These are phyloP conservation scores for Pygoscelis adeliae DNA, from an alignment of 2,113 vertebrate species.

Conservation along the genomic window DNA sequence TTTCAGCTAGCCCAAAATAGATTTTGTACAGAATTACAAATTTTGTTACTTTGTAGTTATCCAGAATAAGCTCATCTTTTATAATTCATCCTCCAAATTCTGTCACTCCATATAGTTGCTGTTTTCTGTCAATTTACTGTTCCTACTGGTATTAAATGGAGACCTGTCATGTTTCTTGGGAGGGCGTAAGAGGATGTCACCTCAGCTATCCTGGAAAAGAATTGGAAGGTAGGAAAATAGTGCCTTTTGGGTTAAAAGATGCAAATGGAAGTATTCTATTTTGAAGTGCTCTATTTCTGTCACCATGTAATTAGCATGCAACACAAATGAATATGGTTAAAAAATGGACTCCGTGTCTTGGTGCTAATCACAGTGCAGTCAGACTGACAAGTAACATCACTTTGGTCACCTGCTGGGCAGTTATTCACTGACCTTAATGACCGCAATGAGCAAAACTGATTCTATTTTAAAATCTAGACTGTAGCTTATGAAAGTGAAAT, in stretches of 20 bases:
- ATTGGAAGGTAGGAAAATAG: background rate
- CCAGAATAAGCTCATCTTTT: background rate
- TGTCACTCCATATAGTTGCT: background rate
- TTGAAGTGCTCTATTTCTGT: background rate
- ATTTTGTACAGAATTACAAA: background rate
- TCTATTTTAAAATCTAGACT: background rate
- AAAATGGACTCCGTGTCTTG: background rate
- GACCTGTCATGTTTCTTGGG: background rate
- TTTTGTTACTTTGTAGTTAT: background rate
- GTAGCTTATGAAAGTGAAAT: background rate
- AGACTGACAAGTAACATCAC: background rate
- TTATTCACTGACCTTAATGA: background rate
- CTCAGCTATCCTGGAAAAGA: background rate
- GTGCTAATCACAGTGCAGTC: background rate
- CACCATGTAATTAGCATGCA: background rate
- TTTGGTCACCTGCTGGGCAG: background rate
- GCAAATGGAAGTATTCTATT: background rate
- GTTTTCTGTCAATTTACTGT: background rate
- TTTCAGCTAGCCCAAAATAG: background rate
- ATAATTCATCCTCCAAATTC: background rate
- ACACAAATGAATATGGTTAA: background rate
- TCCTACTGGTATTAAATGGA: background rate
- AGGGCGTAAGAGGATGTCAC: background rate
- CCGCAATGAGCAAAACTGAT: background rate
- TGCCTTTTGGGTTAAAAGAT: background rate